phyloP scores from a whole-genome alignment of 92 coral and sea anemone genomes.

The Porites cylindrica region DNA sequence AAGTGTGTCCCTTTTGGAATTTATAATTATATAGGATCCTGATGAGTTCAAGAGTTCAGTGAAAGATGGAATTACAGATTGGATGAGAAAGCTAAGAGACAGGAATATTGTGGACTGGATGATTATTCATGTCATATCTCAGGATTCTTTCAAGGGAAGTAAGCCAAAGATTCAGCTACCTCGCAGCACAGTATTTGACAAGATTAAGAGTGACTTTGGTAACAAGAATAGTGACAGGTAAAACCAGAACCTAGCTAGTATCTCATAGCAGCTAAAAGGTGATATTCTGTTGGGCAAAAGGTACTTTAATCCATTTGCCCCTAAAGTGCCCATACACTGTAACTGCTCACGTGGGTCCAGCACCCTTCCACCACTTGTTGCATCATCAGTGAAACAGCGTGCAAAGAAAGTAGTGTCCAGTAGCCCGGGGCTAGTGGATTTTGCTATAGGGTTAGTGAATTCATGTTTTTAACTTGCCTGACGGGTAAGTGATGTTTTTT shows the following conservation, averaged over 20 bases:
- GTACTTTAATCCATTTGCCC: too few relatives aligned
- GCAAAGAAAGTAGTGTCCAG: too few relatives aligned
- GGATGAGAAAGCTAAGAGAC: constrained; percentile 88
- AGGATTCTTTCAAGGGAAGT: constrained; percentile 85
- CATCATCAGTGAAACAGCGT: too few relatives aligned
- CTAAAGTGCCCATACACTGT: too few relatives aligned
- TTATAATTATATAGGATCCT: constrained; percentile 70
- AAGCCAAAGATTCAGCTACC: constrained; percentile 92
- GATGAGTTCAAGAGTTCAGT: constrained; percentile 89
- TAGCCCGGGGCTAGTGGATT: too few relatives aligned
- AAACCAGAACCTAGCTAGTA: background rate
- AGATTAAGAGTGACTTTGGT: constrained; percentile 98
- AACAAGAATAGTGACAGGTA: constrained; percentile 97
- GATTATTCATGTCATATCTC: constrained; percentile 91
- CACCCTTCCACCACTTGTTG: too few relatives aligned
- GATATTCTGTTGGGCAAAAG: too few relatives aligned
- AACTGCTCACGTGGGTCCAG: too few relatives aligned
- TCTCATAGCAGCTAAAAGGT: too few relatives aligned
- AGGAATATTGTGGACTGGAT: constrained; percentile 88
- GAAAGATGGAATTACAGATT: constrained; percentile 87
- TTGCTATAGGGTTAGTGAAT: too few relatives aligned
- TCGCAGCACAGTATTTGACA: constrained; percentile 96
- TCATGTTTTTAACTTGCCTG: too few relatives aligned
- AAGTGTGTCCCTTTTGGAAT: background rate
- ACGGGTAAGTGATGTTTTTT: too few relatives aligned